Evolutionary conservation across 1,140 invertebrate genomes (phyloP).

Genomic region (Monomorium pharaonis): DNA sequence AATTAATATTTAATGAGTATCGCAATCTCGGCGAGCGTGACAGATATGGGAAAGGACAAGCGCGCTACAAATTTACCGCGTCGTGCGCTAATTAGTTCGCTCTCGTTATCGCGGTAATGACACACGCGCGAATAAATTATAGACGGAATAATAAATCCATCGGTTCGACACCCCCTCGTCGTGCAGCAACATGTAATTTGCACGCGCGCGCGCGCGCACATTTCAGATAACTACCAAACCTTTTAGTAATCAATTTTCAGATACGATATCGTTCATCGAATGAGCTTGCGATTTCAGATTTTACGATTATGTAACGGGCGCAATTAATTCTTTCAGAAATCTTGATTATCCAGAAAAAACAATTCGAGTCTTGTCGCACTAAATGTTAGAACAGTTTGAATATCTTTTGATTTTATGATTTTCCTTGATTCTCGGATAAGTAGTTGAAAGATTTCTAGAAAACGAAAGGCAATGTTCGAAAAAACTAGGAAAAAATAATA

Average conservation of each 20-base stretch:
- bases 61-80: constrained; percentile 22
- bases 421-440: no score
- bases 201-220: background rate
- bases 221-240: background rate
- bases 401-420: no score
- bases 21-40: background rate
- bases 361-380: background rate
- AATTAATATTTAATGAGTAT: background rate
- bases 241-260: constrained; percentile 6
- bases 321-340: background rate
- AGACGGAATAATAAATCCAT: constrained; percentile 26
- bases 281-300: background rate
- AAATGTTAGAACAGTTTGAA: background rate
- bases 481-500: no score
- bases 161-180: background rate
- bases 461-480: no score
- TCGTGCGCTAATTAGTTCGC: constrained; percentile 21
- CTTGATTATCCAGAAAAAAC: background rate
- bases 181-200: background rate
- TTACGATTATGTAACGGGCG: background rate
- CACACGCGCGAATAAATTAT: constrained; percentile 15
- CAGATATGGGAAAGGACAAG: constrained; percentile 1
- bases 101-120: constrained; percentile 33
- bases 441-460: no score
- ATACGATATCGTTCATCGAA: constrained; percentile 41